Conservation (phyloP, 2,113 vertebrate genomes). For the Tursiops truncatus region DNA sequence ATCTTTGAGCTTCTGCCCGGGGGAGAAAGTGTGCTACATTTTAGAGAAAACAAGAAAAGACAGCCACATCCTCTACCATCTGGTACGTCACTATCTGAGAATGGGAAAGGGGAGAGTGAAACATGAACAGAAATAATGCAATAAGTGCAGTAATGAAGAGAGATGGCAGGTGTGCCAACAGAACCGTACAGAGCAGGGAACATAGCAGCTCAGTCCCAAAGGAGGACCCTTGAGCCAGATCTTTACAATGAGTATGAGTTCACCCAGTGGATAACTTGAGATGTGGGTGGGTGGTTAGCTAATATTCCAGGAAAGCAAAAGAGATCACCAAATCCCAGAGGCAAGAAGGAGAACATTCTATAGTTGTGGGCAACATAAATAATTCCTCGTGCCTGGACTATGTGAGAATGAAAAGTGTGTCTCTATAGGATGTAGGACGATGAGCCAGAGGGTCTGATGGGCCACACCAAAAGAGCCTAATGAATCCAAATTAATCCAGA, state of each 20-base stretch:
- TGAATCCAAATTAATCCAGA: neutral
- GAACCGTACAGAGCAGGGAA: neutral
- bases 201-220: fast-evolving
- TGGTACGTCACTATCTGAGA: neutral
- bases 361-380: neutral
- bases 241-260: fast-evolving
- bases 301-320: neutral
- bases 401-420: neutral
- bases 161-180: fast-evolving
- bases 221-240: neutral
- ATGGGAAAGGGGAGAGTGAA: neutral
- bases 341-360: neutral
- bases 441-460: neutral
- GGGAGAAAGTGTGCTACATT: neutral
- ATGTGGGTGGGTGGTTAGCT: fast-evolving
- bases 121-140: neutral
- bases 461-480: too few relatives aligned
- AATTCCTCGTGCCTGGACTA: neutral
- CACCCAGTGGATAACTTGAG: neutral
- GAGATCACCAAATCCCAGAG: neutral
- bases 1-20: neutral
- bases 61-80: too few relatives aligned
- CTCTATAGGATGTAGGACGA: neutral
- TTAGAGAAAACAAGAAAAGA: neutral
- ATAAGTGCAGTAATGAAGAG: fast-evolving